Conservation (phyloP, 2,797 vertebrate genomes). For the Remorina albescens region DNA sequence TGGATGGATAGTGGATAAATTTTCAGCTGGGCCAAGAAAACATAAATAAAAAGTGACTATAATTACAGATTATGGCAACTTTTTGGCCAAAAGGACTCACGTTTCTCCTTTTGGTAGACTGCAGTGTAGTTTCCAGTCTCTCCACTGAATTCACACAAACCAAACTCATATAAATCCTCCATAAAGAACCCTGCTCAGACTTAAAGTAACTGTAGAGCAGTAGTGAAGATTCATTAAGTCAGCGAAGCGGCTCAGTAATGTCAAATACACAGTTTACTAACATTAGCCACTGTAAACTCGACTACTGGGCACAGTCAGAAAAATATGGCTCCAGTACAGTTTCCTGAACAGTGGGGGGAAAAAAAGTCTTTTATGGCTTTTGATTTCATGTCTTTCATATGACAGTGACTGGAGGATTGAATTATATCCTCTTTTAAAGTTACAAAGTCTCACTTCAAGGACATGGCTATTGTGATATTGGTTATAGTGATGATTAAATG, state of each 20-base stretch:
- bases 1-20: background rate
- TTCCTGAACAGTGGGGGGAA: too few relatives aligned
- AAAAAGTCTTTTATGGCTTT: background rate
- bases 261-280: too few relatives aligned
- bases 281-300: background rate
- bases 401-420: background rate
- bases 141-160: too few relatives aligned
- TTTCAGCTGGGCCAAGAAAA: background rate
- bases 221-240: background rate
- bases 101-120: too few relatives aligned
- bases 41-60: background rate
- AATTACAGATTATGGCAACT: background rate
- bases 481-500: conserved; percentile 9
- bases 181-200: background rate
- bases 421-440: conserved; percentile 15
- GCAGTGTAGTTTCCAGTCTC: background rate
- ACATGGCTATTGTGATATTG: background rate
- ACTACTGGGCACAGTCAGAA: background rate
- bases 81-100: background rate
- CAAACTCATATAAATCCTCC: background rate
- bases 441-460: background rate
- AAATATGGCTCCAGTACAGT: background rate
- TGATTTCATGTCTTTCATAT: background rate
- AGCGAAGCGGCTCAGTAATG: background rate
- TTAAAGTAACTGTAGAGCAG: background rate